Evolutionary conservation across 2,888 invertebrate species (phyloP).

Genomic region (Xestobium rufovillosum): DNA sequence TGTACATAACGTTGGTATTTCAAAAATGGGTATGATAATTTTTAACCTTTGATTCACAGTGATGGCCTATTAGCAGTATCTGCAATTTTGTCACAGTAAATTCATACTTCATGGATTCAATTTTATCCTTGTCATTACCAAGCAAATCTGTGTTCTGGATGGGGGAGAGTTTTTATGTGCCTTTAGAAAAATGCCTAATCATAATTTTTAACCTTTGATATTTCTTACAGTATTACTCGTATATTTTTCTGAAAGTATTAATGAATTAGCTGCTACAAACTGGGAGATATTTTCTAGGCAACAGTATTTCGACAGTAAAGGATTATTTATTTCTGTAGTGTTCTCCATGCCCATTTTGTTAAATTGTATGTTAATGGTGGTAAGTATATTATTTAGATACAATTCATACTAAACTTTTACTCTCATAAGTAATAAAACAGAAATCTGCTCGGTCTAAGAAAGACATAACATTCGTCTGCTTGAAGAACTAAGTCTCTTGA

Average conservation of each 20-base stretch:
- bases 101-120: conserved; percentile 2
- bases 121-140: too few relatives aligned
- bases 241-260: conserved; percentile 85
- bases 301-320: conserved; percentile 91
- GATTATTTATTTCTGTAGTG: conserved; percentile 86
- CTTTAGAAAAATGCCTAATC: too few relatives aligned
- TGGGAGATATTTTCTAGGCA: conserved; percentile 85
- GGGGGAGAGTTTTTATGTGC: too few relatives aligned
- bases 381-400: conserved; percentile 50
- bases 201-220: conserved; percentile 15
- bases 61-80: background rate
- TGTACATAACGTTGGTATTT: too few relatives aligned
- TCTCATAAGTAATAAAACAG: conserved; percentile 4
- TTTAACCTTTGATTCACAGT: too few relatives aligned
- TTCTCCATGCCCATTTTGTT: conserved; percentile 89
- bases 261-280: conserved; percentile 79
- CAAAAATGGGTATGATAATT: too few relatives aligned
- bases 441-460: too few relatives aligned
- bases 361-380: conserved; percentile 91
- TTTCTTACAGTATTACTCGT: conserved; percentile 70
- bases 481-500: too few relatives aligned
- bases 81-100: background rate
- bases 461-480: too few relatives aligned
- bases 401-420: conserved; percentile 2
- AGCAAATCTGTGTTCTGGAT: too few relatives aligned